Conservation (phyloP, 2,113 vertebrate species). For the Electrona antarctica region DNA sequence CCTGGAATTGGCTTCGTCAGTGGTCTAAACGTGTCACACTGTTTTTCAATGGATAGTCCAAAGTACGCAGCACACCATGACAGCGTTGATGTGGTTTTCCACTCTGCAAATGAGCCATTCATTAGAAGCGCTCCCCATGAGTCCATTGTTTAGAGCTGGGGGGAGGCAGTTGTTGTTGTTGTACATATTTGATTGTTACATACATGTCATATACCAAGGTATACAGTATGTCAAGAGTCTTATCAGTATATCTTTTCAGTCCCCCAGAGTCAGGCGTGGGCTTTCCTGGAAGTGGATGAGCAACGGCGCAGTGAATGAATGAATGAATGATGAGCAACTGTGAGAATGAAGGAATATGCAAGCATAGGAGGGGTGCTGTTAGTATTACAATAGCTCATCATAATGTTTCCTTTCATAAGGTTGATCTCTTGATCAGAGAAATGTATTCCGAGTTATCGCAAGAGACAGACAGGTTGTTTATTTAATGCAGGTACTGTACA, state of each 20-base stretch:
- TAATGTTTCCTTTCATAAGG: no score
- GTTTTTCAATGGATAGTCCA: background rate
- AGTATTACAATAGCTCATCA: no score
- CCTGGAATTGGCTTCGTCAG: background rate
- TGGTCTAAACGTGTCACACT: background rate
- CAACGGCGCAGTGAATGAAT: conserved; percentile 49
- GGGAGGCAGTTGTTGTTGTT: background rate
- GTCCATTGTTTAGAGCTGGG: background rate
- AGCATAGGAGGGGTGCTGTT: no score
- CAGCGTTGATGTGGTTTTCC: background rate
- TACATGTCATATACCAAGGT: conserved; percentile 1
- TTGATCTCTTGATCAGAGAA: no score
- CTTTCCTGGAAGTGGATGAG: conserved; percentile 74
- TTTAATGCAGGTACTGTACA: no score
- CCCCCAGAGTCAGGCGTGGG: conserved; percentile 35
- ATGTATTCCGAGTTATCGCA: no score
- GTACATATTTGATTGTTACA: no score
- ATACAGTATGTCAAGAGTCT: no score
- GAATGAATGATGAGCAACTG: conserved; percentile 25
- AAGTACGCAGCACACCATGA: background rate
- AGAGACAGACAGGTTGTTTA: no score
- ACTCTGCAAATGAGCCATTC: background rate
- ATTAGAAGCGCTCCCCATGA: background rate
- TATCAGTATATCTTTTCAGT: no score
- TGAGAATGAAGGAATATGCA: background rate